A percentile compares a stretch with the other conserved stretches of the same genome.
phyloP scores from a whole-genome alignment of 2,888 invertebrate genomes.

The Rutpela maculata region DNA sequence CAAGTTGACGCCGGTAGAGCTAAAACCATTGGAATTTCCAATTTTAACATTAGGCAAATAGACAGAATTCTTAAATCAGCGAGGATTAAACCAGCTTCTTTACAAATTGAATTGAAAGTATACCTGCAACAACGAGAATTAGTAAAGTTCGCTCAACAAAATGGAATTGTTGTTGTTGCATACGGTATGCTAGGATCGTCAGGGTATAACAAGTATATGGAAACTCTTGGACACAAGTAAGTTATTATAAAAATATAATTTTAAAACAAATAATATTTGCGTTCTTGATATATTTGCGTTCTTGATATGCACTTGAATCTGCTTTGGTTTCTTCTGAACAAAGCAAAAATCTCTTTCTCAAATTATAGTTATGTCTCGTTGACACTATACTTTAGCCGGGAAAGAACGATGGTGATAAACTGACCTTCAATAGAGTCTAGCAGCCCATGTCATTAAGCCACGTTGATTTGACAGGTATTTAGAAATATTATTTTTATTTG shows the following conservation, averaged over 20 bases:
- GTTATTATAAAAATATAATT: background rate
- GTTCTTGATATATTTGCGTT: background rate
- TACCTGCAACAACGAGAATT: slow-evolving; percentile 74
- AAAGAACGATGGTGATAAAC: no score
- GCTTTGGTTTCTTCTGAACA: no score
- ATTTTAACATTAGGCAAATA: slow-evolving; percentile 85
- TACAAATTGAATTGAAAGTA: slow-evolving; percentile 79
- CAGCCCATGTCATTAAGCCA: no score
- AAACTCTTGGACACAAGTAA: slow-evolving; percentile 35
- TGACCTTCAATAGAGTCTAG: no score
- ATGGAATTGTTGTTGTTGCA: slow-evolving; percentile 37
- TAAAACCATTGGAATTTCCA: slow-evolving; percentile 89
- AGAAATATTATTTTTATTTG: no score
- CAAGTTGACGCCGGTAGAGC: slow-evolving; percentile 82
- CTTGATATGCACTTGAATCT: background rate
- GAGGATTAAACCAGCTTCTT: slow-evolving; percentile 77
- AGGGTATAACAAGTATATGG: slow-evolving; percentile 70
- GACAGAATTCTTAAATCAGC: slow-evolving; percentile 75
- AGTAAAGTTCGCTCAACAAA: slow-evolving; percentile 45
- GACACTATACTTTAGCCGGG: no score
- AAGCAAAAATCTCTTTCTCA: no score
- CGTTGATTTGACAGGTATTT: no score
- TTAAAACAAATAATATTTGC: background rate
- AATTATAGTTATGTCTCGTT: no score
- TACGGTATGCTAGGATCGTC: slow-evolving; percentile 75